Evolutionary conservation across 1,140 invertebrate species (phyloP), one percentile per base, ranked within the genome.

Genomic region (Colletes gigas): DNA sequence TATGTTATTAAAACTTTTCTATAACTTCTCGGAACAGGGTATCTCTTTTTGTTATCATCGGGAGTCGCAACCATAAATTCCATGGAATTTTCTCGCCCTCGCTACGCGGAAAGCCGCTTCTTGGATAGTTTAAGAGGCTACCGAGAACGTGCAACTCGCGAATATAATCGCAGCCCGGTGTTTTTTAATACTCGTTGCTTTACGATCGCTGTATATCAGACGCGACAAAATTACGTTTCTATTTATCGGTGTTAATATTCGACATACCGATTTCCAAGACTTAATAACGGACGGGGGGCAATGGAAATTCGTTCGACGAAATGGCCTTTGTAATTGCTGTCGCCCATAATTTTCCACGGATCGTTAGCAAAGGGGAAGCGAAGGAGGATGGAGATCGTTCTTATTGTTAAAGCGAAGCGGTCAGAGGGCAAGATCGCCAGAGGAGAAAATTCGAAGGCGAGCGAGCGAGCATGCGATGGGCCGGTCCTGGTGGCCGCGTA

Each of bases 391-490:
- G 30, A 30, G 50, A 17, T 39, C 12, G 19, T 41, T 70, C 68
- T 54, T 4, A 9, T 5, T n/a, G 50, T 12, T 9, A 9, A 47
- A 47, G 3, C 10, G 17, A 17, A 17, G 15, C 54, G 50, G 55
- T 54, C 76, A 57, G 50, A 41, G 30, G 12, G 15, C 17, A 39
- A 1, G 59, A 79, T 72, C 59, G 41, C 55, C 67, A 66, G 68
- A 55, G 41, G 30, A 59, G 65, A 70, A 78, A 82, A 78, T 82
- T 79, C 68, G 50, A 81, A 74, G 55, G 54, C 19, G 15, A 30
- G 30, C 63, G 44, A 47, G 39, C 9, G 21, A 14, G 17, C 55
- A 17, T 17, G 17, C 55, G 55, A 57, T n/a, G 17, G 15, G 54
- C 12, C 5, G 57, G 10, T 9, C 50, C 66, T 60, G 57, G 10